Base-by-base conservation (phyloP, 2,113 vertebrate genomes). In the Myocastor coypus region DNA sequence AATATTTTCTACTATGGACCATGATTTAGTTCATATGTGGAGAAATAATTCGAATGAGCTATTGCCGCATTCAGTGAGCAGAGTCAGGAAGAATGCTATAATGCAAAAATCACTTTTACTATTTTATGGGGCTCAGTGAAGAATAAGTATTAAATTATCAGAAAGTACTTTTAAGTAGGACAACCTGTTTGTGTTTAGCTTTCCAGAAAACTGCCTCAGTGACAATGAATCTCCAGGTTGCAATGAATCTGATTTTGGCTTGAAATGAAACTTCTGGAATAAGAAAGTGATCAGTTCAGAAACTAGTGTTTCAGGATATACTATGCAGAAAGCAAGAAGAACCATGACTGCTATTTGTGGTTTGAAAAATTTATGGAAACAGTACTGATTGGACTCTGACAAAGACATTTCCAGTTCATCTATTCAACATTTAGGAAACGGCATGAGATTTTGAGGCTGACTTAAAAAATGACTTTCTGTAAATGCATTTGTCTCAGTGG, bases 191-290 rank as follows among this genome's bases (percentile, higher is more conserved):
- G 37, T 82, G n/a, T 84, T n/a, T 61, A 37, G 69, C 9, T 34
- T 69, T 63, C 75, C 24, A 19, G 26, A 24, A 87, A 83, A 92
- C 5, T 7, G 37, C 37, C 14, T 85, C 40, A 50, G 64, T 88
- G 59, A 19, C 68, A n/a, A n/a, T n/a, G n/a, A n/a, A n/a, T n/a
- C 24, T 83, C 68, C 11, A 59, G 66, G 37, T 46, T 69, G 78
- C 13, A 89, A 32, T 57, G 57, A 87, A 83, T 69, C 4, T 50
- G 40, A 40, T 14, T 20, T 89, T 78, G 69, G 50, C 37, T 88
- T 77, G 11, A 95, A 83, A 78, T 83, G 14, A 95, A 92, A 83
- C 8, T 6, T 14, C 26, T 83, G 37, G 68, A 66, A 95, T 77
- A 95, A 66, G 37, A 87, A 92, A 83, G 32, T 75, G 57, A 59